Percentiles rank a stretch among this genome's conserved stretches.
Conservation (phyloP, 1,140 invertebrate species). For the Metaphire vulgaris region DNA sequence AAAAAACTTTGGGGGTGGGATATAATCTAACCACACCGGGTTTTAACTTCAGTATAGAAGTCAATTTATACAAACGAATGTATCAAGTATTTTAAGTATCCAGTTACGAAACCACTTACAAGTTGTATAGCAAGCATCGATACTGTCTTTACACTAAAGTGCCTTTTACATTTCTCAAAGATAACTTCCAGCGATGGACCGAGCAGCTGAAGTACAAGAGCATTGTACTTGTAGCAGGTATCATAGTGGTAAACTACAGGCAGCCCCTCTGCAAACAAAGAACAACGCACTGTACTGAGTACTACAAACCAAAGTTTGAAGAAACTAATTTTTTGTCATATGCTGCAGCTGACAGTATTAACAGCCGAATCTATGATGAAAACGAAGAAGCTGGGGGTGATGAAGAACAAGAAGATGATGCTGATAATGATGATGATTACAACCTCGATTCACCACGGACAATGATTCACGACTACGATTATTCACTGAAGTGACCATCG, state of each 20-base stretch:
- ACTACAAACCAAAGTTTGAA: background rate
- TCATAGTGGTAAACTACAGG: conserved; percentile 99
- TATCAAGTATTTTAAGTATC: too few relatives aligned
- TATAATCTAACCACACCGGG: too few relatives aligned
- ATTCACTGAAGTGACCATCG: too few relatives aligned
- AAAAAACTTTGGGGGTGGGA: too few relatives aligned
- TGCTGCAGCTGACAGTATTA: background rate
- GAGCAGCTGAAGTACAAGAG: conserved; percentile 17
- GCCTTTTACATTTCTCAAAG: conserved; percentile 10
- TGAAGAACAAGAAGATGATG: background rate
- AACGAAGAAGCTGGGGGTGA: background rate
- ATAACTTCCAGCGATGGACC: conserved; percentile 22
- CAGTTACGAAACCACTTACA: too few relatives aligned
- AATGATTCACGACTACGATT: too few relatives aligned
- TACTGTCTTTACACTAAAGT: conserved; percentile 23
- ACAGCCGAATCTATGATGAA: background rate
- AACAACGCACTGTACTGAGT: background rate
- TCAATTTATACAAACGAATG: too few relatives aligned
- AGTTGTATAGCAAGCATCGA: conserved; percentile 29
- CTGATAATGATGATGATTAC: background rate
- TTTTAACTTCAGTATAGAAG: too few relatives aligned
- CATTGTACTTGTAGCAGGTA: conserved; percentile 76
- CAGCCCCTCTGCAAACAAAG: conserved; percentile 73
- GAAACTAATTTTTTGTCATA: background rate
- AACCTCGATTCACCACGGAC: too few relatives aligned